phyloP scores from a whole-genome alignment of 2,888 invertebrate species.

The Myopa testacea region DNA sequence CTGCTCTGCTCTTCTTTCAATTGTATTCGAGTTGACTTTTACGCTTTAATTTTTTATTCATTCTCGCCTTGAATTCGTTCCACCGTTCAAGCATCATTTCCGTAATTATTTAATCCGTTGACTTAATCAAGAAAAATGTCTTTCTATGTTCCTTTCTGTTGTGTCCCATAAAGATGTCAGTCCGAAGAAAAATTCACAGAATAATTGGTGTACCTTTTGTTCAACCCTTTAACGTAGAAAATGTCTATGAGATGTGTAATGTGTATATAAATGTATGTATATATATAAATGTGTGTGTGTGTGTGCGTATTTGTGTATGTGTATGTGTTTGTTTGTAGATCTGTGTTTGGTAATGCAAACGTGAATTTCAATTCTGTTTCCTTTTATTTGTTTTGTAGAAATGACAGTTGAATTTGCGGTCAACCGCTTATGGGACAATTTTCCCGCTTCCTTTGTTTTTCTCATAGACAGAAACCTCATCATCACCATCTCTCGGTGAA shows the following conservation, averaged over 20 bases:
- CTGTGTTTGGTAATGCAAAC: no score
- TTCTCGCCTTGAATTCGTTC: slow-evolving; percentile 49
- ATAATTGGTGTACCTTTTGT: not conserved
- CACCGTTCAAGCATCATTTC: slow-evolving; percentile 57
- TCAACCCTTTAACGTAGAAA: slow-evolving; percentile 26
- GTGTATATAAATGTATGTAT: not conserved
- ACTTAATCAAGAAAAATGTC: slow-evolving; percentile 64
- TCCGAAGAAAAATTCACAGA: not conserved
- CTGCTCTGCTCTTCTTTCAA: slow-evolving; percentile 60
- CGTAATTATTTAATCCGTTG: slow-evolving; percentile 59
- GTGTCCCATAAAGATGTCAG: slow-evolving; percentile 54
- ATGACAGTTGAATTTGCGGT: slow-evolving; percentile 53
- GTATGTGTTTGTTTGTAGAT: no score
- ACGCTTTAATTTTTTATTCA: slow-evolving; percentile 9
- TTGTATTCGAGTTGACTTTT: slow-evolving; percentile 47
- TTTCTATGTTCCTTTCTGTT: slow-evolving; percentile 18
- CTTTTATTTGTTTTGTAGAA: not conserved
- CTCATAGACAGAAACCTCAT: no score
- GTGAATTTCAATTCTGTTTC: not conserved
- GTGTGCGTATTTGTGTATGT: no score
- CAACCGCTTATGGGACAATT: slow-evolving; percentile 51
- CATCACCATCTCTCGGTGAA: not conserved
- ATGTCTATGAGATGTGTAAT: not conserved
- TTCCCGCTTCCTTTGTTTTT: not conserved
- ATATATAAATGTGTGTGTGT: no score